Base-by-base conservation (phyloP, 2,888 invertebrate species). In the Netelia inedita region DNA sequence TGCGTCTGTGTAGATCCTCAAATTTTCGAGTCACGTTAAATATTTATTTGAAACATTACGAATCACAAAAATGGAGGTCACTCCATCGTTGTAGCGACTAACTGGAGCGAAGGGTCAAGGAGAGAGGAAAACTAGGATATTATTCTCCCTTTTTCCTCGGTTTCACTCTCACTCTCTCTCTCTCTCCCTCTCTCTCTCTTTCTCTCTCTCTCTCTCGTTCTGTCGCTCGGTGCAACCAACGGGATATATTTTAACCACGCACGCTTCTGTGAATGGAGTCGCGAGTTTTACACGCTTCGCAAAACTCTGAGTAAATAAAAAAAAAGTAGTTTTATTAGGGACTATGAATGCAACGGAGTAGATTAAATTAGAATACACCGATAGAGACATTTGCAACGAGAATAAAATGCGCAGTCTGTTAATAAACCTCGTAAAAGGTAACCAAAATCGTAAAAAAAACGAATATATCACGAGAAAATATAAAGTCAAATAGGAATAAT, bases 211-310 rank as follows among this genome's bases (percentile, higher is more conserved):
- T 19, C 55, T 19, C 55, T 23, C 10, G 53, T n/a, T 53, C 1
- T 21, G 8, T 35, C 2, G 19, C 28, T 57, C 35, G 14, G 46
- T 14, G 46, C 11, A 46, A 46, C 11, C 46, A 68, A n/a, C 53
- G 59, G 74, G 14, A 11, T 14, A 61, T 57, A 43, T 53, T 43
- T 53, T n/a, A 43, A 14, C 43, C 14, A 14, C 65, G 28, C 65
- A 10, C 19, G 65, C 71, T 63, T 9, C 53, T 16, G 46, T 46
- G 55, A 69, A 75, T 50, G 65, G 61, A 81, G 61, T 41, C 43
- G 46, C 63, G 46, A 57, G 71, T 43, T 63, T 75, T 76, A 57
- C 75, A 71, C 63, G 63, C 19, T 43, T 43, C 71, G 55, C 5
- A 11, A 23, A 53, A 61, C 68, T 43, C 23, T 19, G 28, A 21